Evolutionary conservation across 2,113 vertebrate genomes (phyloP), one percentile per base, ranked within the genome.

Genomic region (Myotis brandtii): DNA sequence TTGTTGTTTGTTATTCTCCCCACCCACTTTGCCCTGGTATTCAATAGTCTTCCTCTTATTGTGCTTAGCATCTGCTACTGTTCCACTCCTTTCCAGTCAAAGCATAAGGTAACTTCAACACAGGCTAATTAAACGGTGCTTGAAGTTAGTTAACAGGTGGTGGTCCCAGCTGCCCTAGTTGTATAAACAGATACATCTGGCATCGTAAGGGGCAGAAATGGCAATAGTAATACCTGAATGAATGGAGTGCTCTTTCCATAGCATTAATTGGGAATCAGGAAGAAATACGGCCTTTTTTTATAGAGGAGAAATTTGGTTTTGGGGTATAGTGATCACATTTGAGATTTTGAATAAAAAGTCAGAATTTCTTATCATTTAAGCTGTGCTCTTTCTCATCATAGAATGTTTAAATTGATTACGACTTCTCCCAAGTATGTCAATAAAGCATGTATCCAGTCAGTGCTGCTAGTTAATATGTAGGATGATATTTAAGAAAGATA

Each of bases 71-170:
- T 97, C 96, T 98, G 89, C 94, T 96, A 48, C 85, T 9, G 0
- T 96, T 96, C 89, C 93, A 97, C 95, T 90, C 52, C 70, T 48
- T 97, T 81, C 66, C 95, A 97, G 87, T 91, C 32, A 93, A 95
- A 95, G 70, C 94, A 2, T 0, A 97, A 85, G 94, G 90, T 94
- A 96, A 5, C 81, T 98, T 97, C 97, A 96, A 95, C 97, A 81
- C 17, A 14, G 86, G 95, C 98, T 97, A 98, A 99, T 99, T 98
- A 98, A 98, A 97, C 93, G 96, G 96, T 82, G 97, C 98, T 98
- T 98, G 92, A 96, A 98, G 97, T 94, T 97, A 97, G 98, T 96
- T 98, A 98, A 99, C 98, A 99, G 99, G 99, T 99, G 98, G 98
- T 97, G 98, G 97, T 96, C 98, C 97, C 98, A 98, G 98, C 98